Percentiles rank a stretch among this genome's conserved stretches.
Evolutionary conservation across 1,140 invertebrate genomes (phyloP).

Genomic region (Drosophila trapezifrons): DNA sequence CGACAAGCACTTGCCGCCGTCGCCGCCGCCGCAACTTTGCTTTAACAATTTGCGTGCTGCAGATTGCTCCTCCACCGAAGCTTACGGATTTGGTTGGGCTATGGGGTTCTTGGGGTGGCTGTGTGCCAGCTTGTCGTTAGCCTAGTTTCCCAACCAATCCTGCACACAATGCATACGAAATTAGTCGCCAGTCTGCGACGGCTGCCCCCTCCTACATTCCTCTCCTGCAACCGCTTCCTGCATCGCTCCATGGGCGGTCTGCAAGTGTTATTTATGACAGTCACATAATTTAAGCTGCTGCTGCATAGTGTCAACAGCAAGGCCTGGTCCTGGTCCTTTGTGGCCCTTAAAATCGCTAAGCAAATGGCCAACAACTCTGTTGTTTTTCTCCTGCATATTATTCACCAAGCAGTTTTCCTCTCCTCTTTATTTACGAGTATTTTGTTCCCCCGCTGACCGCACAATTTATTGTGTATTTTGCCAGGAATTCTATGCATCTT

Average conservation of each 20-base stretch:
- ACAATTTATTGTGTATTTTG: conserved; percentile 7
- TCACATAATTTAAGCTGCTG: conserved; percentile 61
- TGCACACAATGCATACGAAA: conserved; percentile 60
- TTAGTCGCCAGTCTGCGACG: conserved; percentile 51
- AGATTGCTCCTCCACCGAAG: conserved; percentile 42
- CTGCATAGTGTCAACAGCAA: conserved; percentile 56
- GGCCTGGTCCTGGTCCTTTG: conserved; percentile 37
- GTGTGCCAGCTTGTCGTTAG: conserved; percentile 54
- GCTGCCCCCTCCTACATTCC: not conserved
- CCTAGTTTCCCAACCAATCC: conserved; percentile 51
- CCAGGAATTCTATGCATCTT: not conserved
- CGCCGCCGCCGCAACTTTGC: conserved; percentile 36
- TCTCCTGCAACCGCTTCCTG: conserved; percentile 8
- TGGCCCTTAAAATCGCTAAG: conserved; percentile 60
- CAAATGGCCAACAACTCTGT: conserved; percentile 32
- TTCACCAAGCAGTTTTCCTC: conserved; percentile 12
- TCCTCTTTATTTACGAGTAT: conserved; percentile 16
- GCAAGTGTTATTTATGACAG: conserved; percentile 72
- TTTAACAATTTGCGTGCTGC: conserved; percentile 58
- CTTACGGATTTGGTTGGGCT: conserved; percentile 6
- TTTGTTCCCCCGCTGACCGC: not conserved
- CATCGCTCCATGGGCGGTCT: conserved; percentile 35
- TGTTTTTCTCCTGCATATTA: conserved; percentile 24
- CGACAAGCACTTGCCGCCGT: conserved; percentile 33
- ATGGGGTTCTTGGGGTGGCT: not conserved